A percentile compares a stretch with the other conserved stretches of the same genome.
phyloP scores from a whole-genome alignment of 2,113 vertebrate species.

The Rhinichthys klamathensis region DNA sequence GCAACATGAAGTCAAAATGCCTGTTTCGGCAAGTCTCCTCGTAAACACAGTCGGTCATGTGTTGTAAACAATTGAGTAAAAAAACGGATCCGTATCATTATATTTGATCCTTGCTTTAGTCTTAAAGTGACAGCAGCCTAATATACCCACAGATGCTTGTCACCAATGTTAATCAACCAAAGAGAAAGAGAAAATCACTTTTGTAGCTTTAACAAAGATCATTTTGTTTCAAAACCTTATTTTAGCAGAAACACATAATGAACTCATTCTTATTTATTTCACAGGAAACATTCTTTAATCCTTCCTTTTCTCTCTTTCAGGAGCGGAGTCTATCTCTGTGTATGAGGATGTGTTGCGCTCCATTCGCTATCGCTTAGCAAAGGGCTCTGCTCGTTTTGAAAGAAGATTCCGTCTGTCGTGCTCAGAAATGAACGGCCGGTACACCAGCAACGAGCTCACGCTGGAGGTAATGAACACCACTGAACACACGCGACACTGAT shows the following conservation, averaged over 20 bases:
- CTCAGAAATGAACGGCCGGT: conserved; percentile 97
- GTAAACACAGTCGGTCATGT: too few species aligned
- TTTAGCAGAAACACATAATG: not conserved
- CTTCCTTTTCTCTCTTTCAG: conserved; percentile 63
- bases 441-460: conserved; percentile 95
- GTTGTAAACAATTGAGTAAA: too few species aligned
- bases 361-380: conserved; percentile 85
- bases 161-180: too few species aligned
- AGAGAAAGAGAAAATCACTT: too few species aligned
- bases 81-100: too few species aligned
- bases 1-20: too few species aligned
- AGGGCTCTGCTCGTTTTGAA: conserved; percentile 88
- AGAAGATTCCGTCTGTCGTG: conserved; percentile 94
- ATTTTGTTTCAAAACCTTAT: not conserved
- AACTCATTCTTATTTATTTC: not conserved
- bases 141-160: too few species aligned
- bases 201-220: too few species aligned
- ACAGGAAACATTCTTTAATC: not conserved
- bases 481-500: not conserved
- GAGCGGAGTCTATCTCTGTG: conserved; percentile 94
- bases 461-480: conserved; percentile 82
- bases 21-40: too few species aligned
- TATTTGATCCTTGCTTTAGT: too few species aligned
- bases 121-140: too few species aligned
- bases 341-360: conserved; percentile 93